Percentiles rank a stretch among this genome's conserved stretches.
Conservation (phyloP, 1,140 invertebrate genomes). For the Laodelphax striatellus region DNA sequence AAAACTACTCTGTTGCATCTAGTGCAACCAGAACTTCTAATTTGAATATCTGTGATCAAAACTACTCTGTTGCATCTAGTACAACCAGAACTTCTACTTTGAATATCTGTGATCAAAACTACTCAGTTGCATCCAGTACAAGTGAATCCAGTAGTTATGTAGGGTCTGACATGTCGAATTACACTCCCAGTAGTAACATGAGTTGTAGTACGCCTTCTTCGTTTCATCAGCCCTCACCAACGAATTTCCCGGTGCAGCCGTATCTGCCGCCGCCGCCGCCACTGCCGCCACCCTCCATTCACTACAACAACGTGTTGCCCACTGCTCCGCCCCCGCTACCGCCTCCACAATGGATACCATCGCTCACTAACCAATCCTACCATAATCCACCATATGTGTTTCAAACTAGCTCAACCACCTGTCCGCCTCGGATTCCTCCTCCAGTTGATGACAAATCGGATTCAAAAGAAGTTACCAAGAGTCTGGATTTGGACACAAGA, state of each 20-base stretch:
- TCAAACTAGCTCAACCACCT: not conserved
- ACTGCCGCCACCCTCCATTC: not conserved
- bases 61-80: not conserved
- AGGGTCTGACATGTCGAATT: not conserved
- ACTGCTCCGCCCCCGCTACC: conserved; percentile 9
- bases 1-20: conserved; percentile 1
- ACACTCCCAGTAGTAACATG: not conserved
- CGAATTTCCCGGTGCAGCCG: not conserved
- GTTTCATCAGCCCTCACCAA: not conserved
- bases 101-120: not conserved
- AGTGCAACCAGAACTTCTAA: no score
- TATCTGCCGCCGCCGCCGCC: not conserved
- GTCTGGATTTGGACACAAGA: conserved; percentile 57
- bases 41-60: not conserved
- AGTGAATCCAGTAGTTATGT: no score
- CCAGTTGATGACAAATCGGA: not conserved
- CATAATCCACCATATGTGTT: no score
- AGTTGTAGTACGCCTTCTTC: not conserved
- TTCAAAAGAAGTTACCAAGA: conserved; percentile 27
- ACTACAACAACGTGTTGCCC: no score
- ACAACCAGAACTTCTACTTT: no score
- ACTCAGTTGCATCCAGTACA: not conserved
- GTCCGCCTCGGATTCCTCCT: not conserved
- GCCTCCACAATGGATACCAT: conserved; percentile 6
- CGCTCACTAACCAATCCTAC: not conserved